Conservation (phyloP, 2,113 vertebrate genomes). For the Tautogolabrus adspersus region DNA sequence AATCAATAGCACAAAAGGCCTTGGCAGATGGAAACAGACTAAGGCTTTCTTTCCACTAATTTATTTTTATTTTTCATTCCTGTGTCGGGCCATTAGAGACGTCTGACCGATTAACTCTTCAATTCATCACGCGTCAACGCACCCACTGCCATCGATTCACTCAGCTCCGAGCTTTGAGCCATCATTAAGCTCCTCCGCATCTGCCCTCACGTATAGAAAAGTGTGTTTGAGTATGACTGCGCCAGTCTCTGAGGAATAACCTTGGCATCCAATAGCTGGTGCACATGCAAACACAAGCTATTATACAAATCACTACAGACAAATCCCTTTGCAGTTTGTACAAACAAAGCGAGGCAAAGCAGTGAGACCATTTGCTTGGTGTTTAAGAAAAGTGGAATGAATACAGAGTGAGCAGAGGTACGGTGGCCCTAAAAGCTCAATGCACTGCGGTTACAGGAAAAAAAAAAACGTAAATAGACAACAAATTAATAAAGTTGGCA, state of each 20-base stretch:
- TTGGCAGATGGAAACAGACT: constrained; percentile 71
- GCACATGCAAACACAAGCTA: constrained; percentile 9
- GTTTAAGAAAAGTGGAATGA: background rate
- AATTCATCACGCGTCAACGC: constrained; percentile 74
- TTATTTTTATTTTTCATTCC: constrained; percentile 79
- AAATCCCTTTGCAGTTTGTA: background rate
- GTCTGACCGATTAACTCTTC: constrained; percentile 77
- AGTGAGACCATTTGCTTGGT: background rate
- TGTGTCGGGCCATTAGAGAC: constrained; percentile 73
- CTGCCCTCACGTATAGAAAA: constrained; percentile 46
- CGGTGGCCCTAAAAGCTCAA: background rate
- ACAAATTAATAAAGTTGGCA: background rate
- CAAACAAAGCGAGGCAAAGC: background rate
- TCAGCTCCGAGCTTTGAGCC: constrained; percentile 51
- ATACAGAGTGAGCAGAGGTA: background rate
- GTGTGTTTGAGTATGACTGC: constrained; percentile 15
- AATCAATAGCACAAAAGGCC: constrained; percentile 75
- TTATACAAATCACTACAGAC: constrained; percentile 21
- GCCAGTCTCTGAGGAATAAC: constrained; percentile 14
- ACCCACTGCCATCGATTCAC: constrained; percentile 68
- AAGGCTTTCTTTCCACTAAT: constrained; percentile 71
- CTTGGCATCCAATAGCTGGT: background rate
- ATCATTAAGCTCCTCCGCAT: constrained; percentile 51
- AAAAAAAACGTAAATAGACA: no score
- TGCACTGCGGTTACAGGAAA: background rate